These are phyloP conservation scores for Acromyrmex heyeri DNA, from an alignment of 1,140 invertebrate species.

Conservation along the genomic window DNA sequence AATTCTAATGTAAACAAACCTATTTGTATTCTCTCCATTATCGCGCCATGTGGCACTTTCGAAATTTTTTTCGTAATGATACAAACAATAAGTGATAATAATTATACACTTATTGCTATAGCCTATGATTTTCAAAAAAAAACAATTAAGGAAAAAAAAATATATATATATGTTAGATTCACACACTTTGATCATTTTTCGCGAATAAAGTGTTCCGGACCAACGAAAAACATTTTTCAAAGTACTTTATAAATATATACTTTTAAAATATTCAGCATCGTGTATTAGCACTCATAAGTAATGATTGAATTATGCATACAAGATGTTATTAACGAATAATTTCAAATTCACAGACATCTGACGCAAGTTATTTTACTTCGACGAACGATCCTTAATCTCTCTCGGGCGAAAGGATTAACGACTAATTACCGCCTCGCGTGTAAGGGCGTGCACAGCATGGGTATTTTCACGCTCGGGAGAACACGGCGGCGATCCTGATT, in stretches of 20 bases:
- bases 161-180: no score
- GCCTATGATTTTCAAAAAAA: not conserved
- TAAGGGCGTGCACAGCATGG: not conserved
- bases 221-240: not conserved
- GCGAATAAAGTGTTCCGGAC: no score
- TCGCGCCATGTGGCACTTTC: conserved; percentile 1
- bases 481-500: conserved; percentile 3
- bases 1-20: conserved; percentile 47
- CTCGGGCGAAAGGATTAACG: conserved; percentile 23
- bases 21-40: conserved; percentile 46
- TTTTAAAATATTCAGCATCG: not conserved
- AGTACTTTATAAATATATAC: no score
- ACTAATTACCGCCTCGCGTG: conserved; percentile 42
- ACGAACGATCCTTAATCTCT: conserved; percentile 11
- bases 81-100: not conserved
- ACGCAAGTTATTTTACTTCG: conserved; percentile 1
- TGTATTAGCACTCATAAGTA: not conserved
- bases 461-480: conserved; percentile 36
- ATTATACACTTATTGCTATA: not conserved
- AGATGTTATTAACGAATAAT: not conserved
- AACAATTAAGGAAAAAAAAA: not conserved
- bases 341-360: not conserved
- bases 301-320: not conserved
- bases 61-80: conserved; percentile 7
- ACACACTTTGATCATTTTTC: not conserved